Evolutionary conservation across 2,888 invertebrate genomes (phyloP), one percentile per base, ranked within the genome.

Genomic region (Aradus depressus): DNA sequence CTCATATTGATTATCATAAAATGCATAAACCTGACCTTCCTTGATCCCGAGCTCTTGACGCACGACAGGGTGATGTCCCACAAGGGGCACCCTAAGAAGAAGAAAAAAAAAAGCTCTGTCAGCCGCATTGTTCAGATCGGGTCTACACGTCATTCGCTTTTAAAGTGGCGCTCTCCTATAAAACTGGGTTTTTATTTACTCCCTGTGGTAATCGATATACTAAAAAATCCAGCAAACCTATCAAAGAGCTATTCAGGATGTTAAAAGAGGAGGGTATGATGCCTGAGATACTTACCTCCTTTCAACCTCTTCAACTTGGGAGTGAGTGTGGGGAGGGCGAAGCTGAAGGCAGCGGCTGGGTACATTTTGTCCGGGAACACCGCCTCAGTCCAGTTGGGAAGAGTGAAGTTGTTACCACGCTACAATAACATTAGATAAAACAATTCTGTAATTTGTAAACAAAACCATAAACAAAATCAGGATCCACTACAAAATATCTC

Each of bases 341-440:
- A 72, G 61, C 79, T 77, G 57, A 80, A 72, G 44, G 72, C 73
- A 0, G 84, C 74, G n/a, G 79, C 72, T 31, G 72, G 72, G 34
- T 67, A 65, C 69, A 88, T 67, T 62, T 77, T 75, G 2, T 76
- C 68, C 1, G 85, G 84, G 64, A 72, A 86, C 1, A 84, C 75
- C 19, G 68, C 67, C 32, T 71, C 65, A 0, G 84, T 79, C 84
- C 84, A 85, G 6, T 71, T 68, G 0, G 84, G 84, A 45, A 84
- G 63, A 1, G 72, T 70, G 12, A 61, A 58, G n/a, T 52, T 52
- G 28, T 47, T 47, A n/a, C 16, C 37, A 12, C 19, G 18, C 19
- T 38, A 38, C 3, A 22, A 47, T 19, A 47, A 12, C 16, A 18
- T 22, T 10, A 5, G 12, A 16, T 5, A 34, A 18, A 45, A 1